Evolutionary conservation across 2,797 vertebrate genomes (phyloP).

Genomic region (Nothura maculosa): DNA sequence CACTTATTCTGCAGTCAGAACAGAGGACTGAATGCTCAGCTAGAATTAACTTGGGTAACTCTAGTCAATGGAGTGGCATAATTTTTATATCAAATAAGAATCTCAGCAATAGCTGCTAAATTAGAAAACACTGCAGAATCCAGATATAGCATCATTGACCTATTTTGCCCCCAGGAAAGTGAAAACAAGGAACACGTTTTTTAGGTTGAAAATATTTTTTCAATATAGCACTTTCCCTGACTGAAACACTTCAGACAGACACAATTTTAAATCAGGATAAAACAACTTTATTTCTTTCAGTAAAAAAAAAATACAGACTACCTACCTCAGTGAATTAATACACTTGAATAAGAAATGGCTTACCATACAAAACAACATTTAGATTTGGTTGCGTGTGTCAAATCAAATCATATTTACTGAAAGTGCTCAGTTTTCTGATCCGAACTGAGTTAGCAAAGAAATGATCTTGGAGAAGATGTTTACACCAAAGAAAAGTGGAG

Average conservation of each 20-base stretch:
- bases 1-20: neutral
- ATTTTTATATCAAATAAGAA: neutral
- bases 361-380: slow-evolving; percentile 2
- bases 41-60: neutral
- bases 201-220: neutral
- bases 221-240: neutral
- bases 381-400: slow-evolving; percentile 21
- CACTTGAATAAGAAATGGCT: slow-evolving; percentile 22
- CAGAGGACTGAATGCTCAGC: neutral
- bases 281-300: neutral
- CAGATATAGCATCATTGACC: neutral
- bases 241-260: neutral
- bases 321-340: slow-evolving; percentile 26
- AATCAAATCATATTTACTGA: slow-evolving; percentile 30
- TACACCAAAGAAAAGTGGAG: slow-evolving; percentile 29
- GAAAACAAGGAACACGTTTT: neutral
- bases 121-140: neutral
- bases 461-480: neutral
- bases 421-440: slow-evolving; percentile 18
- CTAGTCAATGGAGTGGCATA: neutral
- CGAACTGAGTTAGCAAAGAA: slow-evolving; percentile 18
- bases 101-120: neutral
- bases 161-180: neutral
- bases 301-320: slow-evolving; percentile 4
- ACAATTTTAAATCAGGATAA: slow-evolving; percentile 9